A percentile compares a stretch with the other conserved stretches of the same genome.
phyloP scores from a whole-genome alignment of 2,888 invertebrate genomes.

The Marronus borbonicus region DNA sequence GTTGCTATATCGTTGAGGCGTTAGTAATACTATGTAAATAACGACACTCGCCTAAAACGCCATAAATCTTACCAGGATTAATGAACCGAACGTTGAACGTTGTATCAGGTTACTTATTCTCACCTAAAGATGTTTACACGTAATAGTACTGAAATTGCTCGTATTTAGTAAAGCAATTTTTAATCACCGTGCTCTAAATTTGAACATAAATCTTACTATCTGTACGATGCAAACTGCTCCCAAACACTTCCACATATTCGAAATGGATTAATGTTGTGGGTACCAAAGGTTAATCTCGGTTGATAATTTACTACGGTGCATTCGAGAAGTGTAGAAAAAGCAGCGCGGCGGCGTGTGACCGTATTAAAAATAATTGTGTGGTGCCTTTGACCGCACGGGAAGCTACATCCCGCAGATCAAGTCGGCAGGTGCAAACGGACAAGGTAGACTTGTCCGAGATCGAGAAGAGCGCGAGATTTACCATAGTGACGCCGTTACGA shows the following conservation, averaged over 20 bases:
- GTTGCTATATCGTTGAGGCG: background rate
- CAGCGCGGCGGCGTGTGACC: constrained; percentile 33
- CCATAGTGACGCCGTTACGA: background rate
- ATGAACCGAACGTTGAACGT: constrained; percentile 23
- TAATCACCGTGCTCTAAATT: constrained; percentile 30
- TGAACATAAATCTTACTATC: constrained; percentile 29
- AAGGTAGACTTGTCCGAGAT: constrained; percentile 55
- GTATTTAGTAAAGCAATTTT: constrained; percentile 28
- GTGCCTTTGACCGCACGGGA: constrained; percentile 54
- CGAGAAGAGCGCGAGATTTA: constrained; percentile 18
- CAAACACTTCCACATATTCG: constrained; percentile 32
- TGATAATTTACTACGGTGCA: constrained; percentile 37
- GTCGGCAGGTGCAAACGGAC: constrained; percentile 59
- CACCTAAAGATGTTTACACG: background rate
- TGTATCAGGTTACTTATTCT: constrained; percentile 19
- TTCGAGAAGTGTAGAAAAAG: constrained; percentile 28
- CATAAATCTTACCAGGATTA: constrained; percentile 27
- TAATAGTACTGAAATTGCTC: constrained; percentile 4
- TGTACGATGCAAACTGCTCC: constrained; percentile 12
- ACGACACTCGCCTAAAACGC: background rate
- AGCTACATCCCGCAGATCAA: constrained; percentile 55
- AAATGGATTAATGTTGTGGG: constrained; percentile 44
- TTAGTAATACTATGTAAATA: constrained; percentile 23
- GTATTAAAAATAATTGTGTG: constrained; percentile 49
- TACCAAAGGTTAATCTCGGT: constrained; percentile 49